Conservation (phyloP, 2,888 invertebrate genomes). For the Lasioglossum zephyrum region DNA sequence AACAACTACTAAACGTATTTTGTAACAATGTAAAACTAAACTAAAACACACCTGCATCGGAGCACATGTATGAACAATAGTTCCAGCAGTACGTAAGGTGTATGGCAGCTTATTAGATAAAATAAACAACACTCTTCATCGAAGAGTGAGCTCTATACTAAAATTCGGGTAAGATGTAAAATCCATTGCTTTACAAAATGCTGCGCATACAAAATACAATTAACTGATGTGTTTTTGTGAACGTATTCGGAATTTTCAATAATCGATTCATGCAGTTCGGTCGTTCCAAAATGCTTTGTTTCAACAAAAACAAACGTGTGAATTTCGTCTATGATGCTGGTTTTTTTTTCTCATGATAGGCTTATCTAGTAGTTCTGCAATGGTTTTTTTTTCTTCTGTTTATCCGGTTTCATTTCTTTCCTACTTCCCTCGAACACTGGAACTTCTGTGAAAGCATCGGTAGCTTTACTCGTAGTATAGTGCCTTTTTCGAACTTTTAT, state of each 20-base stretch:
- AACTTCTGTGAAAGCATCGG: slow-evolving; percentile 66
- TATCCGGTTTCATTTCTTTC: slow-evolving; percentile 61
- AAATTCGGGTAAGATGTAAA: slow-evolving; percentile 53
- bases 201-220: slow-evolving; percentile 57
- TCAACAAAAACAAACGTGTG: slow-evolving; percentile 40
- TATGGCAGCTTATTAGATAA: slow-evolving; percentile 55
- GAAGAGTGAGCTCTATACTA: slow-evolving; percentile 42
- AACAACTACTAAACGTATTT: slow-evolving; percentile 73
- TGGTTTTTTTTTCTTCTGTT: slow-evolving; percentile 39
- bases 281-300: slow-evolving; percentile 17
- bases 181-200: slow-evolving; percentile 65
- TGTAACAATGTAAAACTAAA: slow-evolving; percentile 77
- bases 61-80: slow-evolving; percentile 64
- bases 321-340: slow-evolving; percentile 56
- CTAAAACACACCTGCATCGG: slow-evolving; percentile 75
- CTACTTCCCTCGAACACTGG: slow-evolving; percentile 64
- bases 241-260: slow-evolving; percentile 48
- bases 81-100: slow-evolving; percentile 56
- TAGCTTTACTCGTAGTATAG: slow-evolving; percentile 64
- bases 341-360: slow-evolving; percentile 49
- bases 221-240: slow-evolving; percentile 36
- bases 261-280: slow-evolving; percentile 32
- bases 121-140: slow-evolving; percentile 37
- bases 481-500: slow-evolving; percentile 74
- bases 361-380: slow-evolving; percentile 62